These are phyloP conservation scores for Scolopax rusticola DNA, from an alignment of 2,797 vertebrate species.

Conservation along the genomic window DNA sequence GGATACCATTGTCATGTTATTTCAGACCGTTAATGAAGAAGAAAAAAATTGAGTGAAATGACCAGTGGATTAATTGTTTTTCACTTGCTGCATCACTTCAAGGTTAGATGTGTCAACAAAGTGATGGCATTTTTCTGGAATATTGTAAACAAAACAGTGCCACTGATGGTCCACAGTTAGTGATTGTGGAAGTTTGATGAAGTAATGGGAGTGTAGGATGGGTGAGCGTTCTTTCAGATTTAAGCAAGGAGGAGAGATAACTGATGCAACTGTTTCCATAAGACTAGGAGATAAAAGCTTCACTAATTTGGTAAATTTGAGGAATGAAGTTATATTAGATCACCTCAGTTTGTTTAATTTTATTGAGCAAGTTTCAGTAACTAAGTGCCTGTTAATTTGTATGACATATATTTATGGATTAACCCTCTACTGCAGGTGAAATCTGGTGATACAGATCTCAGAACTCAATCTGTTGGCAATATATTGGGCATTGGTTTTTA, in stretches of 20 bases:
- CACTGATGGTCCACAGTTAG: neutral
- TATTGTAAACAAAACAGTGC: neutral
- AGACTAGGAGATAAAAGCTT: neutral
- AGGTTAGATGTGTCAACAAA: neutral
- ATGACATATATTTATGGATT: neutral
- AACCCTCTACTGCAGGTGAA: neutral
- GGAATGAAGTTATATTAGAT: neutral
- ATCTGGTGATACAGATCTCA: neutral
- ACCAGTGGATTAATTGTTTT: neutral
- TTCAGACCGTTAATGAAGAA: neutral
- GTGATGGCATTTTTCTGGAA: neutral
- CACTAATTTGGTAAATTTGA: neutral
- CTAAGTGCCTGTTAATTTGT: neutral
- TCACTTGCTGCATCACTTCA: neutral
- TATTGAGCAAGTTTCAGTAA: neutral
- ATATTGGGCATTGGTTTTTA: neutral
- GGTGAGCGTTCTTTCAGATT: neutral
- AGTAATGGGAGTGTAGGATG: fast-evolving
- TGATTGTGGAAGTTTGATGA: neutral
- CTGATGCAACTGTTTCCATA: neutral
- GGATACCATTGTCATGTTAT: neutral
- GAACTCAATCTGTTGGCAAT: neutral
- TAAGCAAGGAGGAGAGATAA: neutral
- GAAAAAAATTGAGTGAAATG: neutral
- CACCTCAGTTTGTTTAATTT: neutral